These are phyloP conservation scores for Aproaerema taeniolella DNA, from an alignment of 2,888 invertebrate species.

Conservation along the genomic window DNA sequence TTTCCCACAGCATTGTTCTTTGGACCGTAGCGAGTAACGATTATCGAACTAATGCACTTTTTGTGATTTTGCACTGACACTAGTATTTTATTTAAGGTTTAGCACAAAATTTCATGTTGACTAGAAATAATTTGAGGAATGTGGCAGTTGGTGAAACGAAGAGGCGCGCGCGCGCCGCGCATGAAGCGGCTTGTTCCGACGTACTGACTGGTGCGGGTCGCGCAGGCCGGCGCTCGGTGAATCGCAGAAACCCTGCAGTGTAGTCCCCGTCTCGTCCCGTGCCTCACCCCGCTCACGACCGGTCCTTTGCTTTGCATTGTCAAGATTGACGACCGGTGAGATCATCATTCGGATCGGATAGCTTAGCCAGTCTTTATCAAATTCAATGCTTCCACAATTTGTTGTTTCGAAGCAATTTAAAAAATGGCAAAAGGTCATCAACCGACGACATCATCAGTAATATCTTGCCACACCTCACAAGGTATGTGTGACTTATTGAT, in stretches of 20 bases:
- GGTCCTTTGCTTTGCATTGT: conserved; percentile 67
- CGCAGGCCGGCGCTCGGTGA: conserved; percentile 46
- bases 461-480: no score
- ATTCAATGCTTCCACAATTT: conserved; percentile 39
- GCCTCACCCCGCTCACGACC: conserved; percentile 45
- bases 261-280: conserved; percentile 46
- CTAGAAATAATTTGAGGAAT: conserved; percentile 51
- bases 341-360: conserved; percentile 65
- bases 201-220: conserved; percentile 45
- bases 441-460: no score
- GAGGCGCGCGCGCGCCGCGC: conserved; percentile 69
- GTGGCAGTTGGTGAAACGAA: conserved; percentile 34
- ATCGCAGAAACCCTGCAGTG: conserved; percentile 64
- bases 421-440: no score
- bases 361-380: conserved; percentile 45
- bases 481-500: no score
- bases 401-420: conserved; percentile 23
- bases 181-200: conserved; percentile 55
- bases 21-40: conserved; percentile 67
- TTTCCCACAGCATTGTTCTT: conserved; percentile 79
- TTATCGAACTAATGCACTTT: conserved; percentile 44
- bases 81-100: conserved; percentile 23
- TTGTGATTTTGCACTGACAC: conserved; percentile 43
- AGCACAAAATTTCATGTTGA: conserved; percentile 54
- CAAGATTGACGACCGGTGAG: conserved; percentile 72